phyloP scores from a whole-genome alignment of 1,140 invertebrate genomes.

The Diorhabda sublineata region DNA sequence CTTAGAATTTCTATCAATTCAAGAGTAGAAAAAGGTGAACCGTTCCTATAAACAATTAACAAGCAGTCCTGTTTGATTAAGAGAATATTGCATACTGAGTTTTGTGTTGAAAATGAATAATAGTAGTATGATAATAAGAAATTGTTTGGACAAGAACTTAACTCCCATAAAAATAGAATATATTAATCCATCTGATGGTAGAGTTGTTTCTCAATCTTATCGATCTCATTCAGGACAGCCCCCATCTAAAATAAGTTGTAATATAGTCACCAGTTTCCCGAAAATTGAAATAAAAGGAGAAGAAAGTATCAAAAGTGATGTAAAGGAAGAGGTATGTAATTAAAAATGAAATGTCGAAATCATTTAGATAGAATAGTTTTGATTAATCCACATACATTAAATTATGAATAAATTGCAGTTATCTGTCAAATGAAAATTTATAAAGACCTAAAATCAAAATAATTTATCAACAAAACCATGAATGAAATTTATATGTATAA shows the following conservation, averaged over 20 bases:
- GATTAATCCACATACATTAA: too few species aligned
- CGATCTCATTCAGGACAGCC: conserved; percentile 20
- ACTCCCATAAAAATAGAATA: conserved; percentile 32
- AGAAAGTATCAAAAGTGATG: conserved; percentile 22
- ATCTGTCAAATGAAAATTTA: too few species aligned
- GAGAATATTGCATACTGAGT: background rate
- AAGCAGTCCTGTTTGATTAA: background rate
- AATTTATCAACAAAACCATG: too few species aligned
- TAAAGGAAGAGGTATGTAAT: conserved; percentile 24
- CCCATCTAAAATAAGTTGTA: conserved; percentile 29
- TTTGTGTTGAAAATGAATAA: conserved; percentile 18
- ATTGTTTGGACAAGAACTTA: conserved; percentile 19
- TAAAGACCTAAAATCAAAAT: too few species aligned
- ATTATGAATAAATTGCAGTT: too few species aligned
- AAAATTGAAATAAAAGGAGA: conserved; percentile 30
- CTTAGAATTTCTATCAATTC: background rate
- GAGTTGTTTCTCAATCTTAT: conserved; percentile 31
- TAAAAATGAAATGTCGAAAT: too few species aligned
- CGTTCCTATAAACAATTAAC: conserved; percentile 8
- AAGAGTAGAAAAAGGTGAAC: conserved; percentile 6
- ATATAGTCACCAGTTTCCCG: conserved; percentile 26
- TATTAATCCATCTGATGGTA: conserved; percentile 26
- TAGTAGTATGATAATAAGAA: conserved; percentile 21
- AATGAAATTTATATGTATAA: background rate
- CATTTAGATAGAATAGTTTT: too few species aligned